Base-by-base conservation (phyloP, 2,797 vertebrate species). In the Malurus leucopterus region DNA sequence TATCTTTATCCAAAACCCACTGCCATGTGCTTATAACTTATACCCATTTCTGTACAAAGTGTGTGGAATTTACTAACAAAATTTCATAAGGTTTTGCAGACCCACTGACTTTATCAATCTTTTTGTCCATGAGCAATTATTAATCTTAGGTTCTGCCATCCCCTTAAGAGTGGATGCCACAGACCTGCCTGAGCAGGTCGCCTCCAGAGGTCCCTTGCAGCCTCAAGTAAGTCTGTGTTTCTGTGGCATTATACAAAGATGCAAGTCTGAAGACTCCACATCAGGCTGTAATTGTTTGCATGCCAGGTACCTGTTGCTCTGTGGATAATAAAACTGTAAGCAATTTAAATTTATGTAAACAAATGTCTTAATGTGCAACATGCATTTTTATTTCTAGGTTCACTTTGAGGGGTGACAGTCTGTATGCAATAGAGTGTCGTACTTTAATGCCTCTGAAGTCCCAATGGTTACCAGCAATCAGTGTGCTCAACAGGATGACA, bases 11-110 rank as follows among this genome's bases (percentile, higher is more conserved):
- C 12, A 40, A 41, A 72, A 22, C 12, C 21, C 29, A 40, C 24
- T 34, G 12, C 32, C 20, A 19, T 34, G 5, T 72, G 34, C 51
- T 64, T 44, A 3, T 40, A 32, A 51, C 8, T 57, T 57, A 51
- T 0, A 22, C 8, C 4, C 7, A 26, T 53, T 65, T 78, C 32
- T 1, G 0, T 78, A 40, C 9, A 22, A 65, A 71, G 12, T 30
- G 6, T 51, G 15, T 51, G 32, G 3, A 34, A 34, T 78, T 58
- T 44, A 22, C 24, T 51, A 15, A 8, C 26, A 51, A 77, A 64
- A 44, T 16, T 24, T 36, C 0, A 0, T 44, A 38, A 24, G 15
- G 17, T 86, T 71, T 78, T 71, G 41, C 29, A 40, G 13, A 26
- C n/a, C 11, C 5, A 6, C 19, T 85, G 73, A 38, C 11, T 57